Evolutionary conservation across 2,888 invertebrate genomes (phyloP).

Genomic region (Lasius platythorax): DNA sequence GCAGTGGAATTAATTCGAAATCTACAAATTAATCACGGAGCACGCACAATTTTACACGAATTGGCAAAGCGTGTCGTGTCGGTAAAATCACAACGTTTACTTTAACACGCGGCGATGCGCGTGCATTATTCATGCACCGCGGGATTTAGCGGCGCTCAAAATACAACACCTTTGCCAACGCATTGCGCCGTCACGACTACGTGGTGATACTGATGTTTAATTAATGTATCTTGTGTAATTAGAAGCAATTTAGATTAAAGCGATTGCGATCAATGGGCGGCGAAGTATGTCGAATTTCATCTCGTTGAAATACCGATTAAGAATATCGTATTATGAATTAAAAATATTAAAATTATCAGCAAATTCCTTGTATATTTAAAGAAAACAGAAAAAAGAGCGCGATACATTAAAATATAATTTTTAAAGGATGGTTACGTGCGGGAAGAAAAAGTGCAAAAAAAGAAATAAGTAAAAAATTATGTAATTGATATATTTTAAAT

Average conservation of each 20-base stretch:
- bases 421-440: not conserved
- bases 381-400: not conserved
- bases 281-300: not conserved
- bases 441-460: not conserved
- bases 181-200: not conserved
- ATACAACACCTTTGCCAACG: slow-evolving; percentile 5
- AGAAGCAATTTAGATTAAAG: slow-evolving; percentile 13
- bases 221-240: slow-evolving; percentile 29
- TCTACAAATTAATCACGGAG: slow-evolving; percentile 17
- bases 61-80: slow-evolving; percentile 14
- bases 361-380: not conserved
- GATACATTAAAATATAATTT: not conserved
- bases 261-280: not conserved
- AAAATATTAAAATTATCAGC: not conserved
- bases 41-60: slow-evolving; percentile 26
- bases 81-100: slow-evolving; percentile 46
- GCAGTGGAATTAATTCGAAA: not conserved
- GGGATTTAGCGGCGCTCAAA: slow-evolving; percentile 12
- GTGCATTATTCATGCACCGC: slow-evolving; percentile 24
- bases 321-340: not conserved
- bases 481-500: not conserved
- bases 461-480: not conserved
- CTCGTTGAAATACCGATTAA: not conserved
- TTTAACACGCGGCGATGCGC: slow-evolving; percentile 32
- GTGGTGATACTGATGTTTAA: slow-evolving; percentile 16